Base-by-base conservation (phyloP, 2,888 invertebrate species). In the Drosophila demipolita region DNA sequence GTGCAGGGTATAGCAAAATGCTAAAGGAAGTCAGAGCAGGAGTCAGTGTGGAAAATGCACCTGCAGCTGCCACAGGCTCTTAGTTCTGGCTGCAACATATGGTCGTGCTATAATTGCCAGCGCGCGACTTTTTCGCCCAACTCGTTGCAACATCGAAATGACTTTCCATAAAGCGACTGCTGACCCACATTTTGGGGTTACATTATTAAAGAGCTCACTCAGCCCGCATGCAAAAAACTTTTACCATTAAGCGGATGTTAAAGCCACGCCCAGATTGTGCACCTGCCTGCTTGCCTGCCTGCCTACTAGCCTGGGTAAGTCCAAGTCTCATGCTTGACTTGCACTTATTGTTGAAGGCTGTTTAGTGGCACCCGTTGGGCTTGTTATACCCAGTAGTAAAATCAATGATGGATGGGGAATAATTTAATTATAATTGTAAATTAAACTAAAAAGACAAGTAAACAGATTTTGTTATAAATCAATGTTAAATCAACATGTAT, bases 41-140 rank as follows among this genome's bases (percentile, higher is more conserved):
- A 61, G 67, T 70, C 63, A 26, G 66, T 64, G 62, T 75, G 66
- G 52, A 33, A 72, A 76, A 66, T 76, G 75, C 75, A 78, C 72
- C 79, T 79, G 78, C 85, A 84, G 83, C 75, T 87, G 82, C 82
- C 80, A 65, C 80, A 62, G 54, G 85, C 85, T 83, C 78, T 87
- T 87, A 83, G 84, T 75, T 58, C 70, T 65, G 80, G 72, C 69
- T 65, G 72, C 73, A 87, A 84, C 83, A 84, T 87, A 84, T 84
- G 87, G 82, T 61, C 73, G 83, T 75, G 82, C 78, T 83, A 87
- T 85, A 85, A 85, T 85, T 85, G 88, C 86, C 85, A 72, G 75
- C 71, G 75, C 72, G 61, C 70, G 69, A 77, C 78, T 75, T 66
- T 65, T 68, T 77, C 66, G 73, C 59, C 60, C 72, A 71, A 36